Conservation (phyloP, 1,140 invertebrate species). For the Zaprionus vittiger region DNA sequence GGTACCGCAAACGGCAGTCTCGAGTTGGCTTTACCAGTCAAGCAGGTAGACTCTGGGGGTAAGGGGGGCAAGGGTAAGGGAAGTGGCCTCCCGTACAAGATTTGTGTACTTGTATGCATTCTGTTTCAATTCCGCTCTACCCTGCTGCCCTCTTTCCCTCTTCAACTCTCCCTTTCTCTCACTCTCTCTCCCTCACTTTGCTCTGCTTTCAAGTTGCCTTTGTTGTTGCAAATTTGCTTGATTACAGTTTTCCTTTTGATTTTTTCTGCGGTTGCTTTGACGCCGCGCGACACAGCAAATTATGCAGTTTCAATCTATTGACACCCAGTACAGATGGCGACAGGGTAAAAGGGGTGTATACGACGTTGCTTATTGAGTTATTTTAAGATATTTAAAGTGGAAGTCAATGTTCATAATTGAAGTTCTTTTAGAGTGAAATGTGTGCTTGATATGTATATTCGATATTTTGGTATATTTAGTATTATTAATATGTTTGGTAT, state of each 20-base stretch:
- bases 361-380: neutral
- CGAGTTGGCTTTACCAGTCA: neutral
- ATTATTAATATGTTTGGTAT: too few relatives aligned
- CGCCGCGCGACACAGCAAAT: constrained; percentile 9
- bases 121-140: neutral
- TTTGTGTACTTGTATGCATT: constrained; percentile 13
- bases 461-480: too few relatives aligned
- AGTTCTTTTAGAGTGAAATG: too few relatives aligned
- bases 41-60: neutral
- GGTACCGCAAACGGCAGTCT: constrained; percentile 36
- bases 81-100: neutral
- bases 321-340: constrained; percentile 6
- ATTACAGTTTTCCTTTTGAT: constrained; percentile 35
- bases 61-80: neutral
- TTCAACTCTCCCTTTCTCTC: neutral
- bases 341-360: neutral
- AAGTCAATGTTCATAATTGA: too few relatives aligned
- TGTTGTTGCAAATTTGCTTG: constrained; percentile 22
- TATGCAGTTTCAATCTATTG: constrained; percentile 28
- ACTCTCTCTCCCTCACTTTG: neutral
- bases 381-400: too few relatives aligned
- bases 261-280: constrained; percentile 24
- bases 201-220: constrained; percentile 7
- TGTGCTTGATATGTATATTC: too few relatives aligned
- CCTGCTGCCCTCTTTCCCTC: neutral